Base-by-base conservation (phyloP, 2,888 invertebrate species). In the Odontothrips loti region DNA sequence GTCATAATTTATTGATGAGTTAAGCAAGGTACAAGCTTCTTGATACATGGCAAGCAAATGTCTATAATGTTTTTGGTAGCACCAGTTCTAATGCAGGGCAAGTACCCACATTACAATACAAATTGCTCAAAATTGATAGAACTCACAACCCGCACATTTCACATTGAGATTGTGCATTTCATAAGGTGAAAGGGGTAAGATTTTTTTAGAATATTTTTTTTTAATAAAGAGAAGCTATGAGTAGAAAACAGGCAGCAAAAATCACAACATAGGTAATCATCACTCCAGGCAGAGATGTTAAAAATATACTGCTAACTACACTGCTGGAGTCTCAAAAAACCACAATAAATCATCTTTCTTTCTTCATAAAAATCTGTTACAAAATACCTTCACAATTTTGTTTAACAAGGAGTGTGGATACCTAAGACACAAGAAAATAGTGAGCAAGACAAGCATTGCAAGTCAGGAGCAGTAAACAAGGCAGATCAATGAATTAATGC, bases 11-110 rank as follows among this genome's bases (percentile, higher is more conserved):
- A 75, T 75, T 75, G 68, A 27, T 12, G 9, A 27, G 68, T 75
- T 75, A 27, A 75, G 68, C 68, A 75, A 23, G 68, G 68, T 68
- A 68, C 68, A 68, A 75, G 68, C 68, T 75, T 1, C 27, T 17
- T 75, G 9, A 9, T 75, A 75, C 23, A 75, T 75, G 68, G 68
- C 68, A 58, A 58, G 58, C 58, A 58, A n/a, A 17, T 58, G 58
- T 58, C 58, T 58, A 20, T 17, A 58, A 17, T 20, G 10, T 75
- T 8, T 75, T 75, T 75, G 68, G 10, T 75, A 75, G 68, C 27
- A 75, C 68, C 27, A 75, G 23, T 8, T 75, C 23, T 27, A 27
- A 75, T 27, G 0, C 23, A 75, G 27, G 8, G 23, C 0, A 9
- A 75, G 27, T 8, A 75, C 11, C 11, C 8, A 51, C 17, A 1